Conservation (phyloP, 2,113 vertebrate species). For the Chaetura pelagica region DNA sequence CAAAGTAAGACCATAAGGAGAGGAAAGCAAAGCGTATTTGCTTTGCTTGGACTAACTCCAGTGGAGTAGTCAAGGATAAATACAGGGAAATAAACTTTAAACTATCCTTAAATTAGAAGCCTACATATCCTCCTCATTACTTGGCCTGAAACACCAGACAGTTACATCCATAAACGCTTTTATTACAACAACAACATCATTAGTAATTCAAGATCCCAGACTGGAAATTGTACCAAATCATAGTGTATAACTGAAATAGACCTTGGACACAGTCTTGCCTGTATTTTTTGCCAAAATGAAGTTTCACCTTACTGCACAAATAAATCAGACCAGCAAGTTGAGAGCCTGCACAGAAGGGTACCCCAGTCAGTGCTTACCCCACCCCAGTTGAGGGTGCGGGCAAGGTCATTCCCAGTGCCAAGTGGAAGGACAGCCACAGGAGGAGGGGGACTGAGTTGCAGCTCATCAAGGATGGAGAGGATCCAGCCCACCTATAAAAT, state of each 20-base stretch:
- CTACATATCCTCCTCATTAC: background rate
- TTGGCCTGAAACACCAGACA: background rate
- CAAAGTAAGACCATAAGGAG: background rate
- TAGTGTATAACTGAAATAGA: background rate
- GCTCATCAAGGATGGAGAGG: slow-evolving; percentile 83
- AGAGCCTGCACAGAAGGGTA: accelerated
- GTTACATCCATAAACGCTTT: background rate
- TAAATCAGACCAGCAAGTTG: background rate
- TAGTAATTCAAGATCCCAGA: background rate
- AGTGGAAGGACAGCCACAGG: slow-evolving; percentile 94
- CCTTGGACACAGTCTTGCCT: background rate
- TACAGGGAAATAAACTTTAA: background rate
- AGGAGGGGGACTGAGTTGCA: slow-evolving; percentile 85
- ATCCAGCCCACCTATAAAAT: slow-evolving; percentile 84
- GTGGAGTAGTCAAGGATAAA: background rate
- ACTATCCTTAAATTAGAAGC: background rate
- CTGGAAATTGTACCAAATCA: background rate
- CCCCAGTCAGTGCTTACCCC: slow-evolving; percentile 83
- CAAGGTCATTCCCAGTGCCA: slow-evolving; percentile 95
- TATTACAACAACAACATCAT: background rate
- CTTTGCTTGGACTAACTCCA: background rate
- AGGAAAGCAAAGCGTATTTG: background rate
- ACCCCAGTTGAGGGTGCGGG: slow-evolving; percentile 96
- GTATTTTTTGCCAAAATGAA: background rate
- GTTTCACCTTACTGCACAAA: background rate